A percentile compares a stretch with the other conserved stretches of the same genome.
Conservation (phyloP, 1,140 invertebrate genomes). For the Microvelia longipes region DNA sequence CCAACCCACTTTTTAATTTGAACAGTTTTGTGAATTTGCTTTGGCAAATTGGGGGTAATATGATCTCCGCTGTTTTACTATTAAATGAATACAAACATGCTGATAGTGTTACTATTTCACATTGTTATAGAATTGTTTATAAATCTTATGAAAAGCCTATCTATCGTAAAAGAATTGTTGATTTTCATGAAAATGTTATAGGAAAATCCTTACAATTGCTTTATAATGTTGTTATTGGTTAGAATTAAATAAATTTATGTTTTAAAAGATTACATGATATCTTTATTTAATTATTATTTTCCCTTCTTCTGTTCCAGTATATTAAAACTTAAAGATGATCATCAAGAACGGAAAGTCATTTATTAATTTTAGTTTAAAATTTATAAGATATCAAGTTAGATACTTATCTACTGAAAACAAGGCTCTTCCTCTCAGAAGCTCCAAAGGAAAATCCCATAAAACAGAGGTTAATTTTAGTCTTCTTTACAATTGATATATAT, state of each 20-base stretch:
- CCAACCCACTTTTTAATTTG: slow-evolving; percentile 20
- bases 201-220: slow-evolving; percentile 26
- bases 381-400: too few relatives aligned
- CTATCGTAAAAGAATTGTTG: slow-evolving; percentile 28
- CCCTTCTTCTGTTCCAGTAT: background rate
- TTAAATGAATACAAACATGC: slow-evolving; percentile 25
- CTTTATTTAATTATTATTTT: background rate
- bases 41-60: slow-evolving; percentile 27
- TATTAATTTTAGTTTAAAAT: too few relatives aligned
- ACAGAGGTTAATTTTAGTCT: background rate
- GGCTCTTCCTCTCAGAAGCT: background rate
- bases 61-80: slow-evolving; percentile 28
- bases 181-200: slow-evolving; percentile 31
- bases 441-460: background rate
- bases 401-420: too few relatives aligned
- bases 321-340: too few relatives aligned
- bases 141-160: slow-evolving; percentile 29
- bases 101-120: slow-evolving; percentile 22
- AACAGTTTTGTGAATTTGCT: slow-evolving; percentile 26
- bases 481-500: too few relatives aligned
- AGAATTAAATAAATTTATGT: slow-evolving; percentile 1
- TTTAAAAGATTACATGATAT: slow-evolving; percentile 4
- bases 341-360: too few relatives aligned
- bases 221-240: slow-evolving; percentile 24
- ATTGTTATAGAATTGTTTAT: slow-evolving; percentile 32